Evolutionary conservation across 2,797 vertebrate genomes (phyloP), one percentile per base, ranked within the genome.

Genomic region (Argentina silus): DNA sequence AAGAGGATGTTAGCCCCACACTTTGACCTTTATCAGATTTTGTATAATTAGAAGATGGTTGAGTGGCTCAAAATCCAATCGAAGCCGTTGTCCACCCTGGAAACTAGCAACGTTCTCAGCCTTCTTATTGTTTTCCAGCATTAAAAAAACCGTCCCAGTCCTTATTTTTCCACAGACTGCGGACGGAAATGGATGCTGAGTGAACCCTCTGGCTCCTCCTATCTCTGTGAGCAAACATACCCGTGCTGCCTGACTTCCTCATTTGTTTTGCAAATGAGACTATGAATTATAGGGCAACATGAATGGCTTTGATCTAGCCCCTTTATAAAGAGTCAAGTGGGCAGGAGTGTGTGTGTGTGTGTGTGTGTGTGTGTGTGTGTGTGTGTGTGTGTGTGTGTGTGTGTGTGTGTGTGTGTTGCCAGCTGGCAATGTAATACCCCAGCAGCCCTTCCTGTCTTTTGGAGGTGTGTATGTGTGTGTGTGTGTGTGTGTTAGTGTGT

Each of bases 211-310:
- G 27, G 27, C 27, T 36, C 27, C 27, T 36, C 27, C 27, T 36
- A 4, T 36, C 27, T 36, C 27, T 36, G 27, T 2, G 27, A 36
- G 27, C 27, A 36, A 4, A 36, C 85, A 78, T 78, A 80, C 73
- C 86, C 87, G 89, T 86, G 86, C 89, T 85, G 77, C 81, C 81
- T 84, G 81, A 90, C 82, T 84, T 73, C 57, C 62, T 75, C 81
- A 84, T 92, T 91, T 90, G 89, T 93, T 89, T 90, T 92, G 88
- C 89, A 93, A 92, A 93, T 91, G 86, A 90, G 91, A 91, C 72
- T 83, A 85, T 89, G 89, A 90, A 87, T 90, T 87, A 86, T 83
- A 81, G 83, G 88, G 88, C 85, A 84, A 84, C 85, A 82, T 89
- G 91, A 92, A 90, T 87, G 73, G 86, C 83, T 87, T 85, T 87